A percentile compares a stretch with the other conserved stretches of the same genome.
phyloP scores from a whole-genome alignment of 2,113 vertebrate species.

The Silurus asotus region DNA sequence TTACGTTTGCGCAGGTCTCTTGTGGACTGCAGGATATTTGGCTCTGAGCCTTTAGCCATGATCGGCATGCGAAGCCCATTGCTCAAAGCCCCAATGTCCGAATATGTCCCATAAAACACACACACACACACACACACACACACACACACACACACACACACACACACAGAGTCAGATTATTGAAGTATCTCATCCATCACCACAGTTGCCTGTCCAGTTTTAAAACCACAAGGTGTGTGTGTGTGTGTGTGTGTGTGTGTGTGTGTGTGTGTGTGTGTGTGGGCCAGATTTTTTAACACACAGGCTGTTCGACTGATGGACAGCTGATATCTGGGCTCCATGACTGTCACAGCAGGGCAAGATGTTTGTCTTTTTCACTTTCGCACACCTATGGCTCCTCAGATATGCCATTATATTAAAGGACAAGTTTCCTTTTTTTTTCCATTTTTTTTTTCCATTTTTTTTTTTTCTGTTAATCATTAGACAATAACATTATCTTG shows the following conservation, averaged over 20 bases:
- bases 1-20: constrained; percentile 59
- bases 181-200: constrained; percentile 47
- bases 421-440: background rate
- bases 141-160: background rate
- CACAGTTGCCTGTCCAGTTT: constrained; percentile 59
- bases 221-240: constrained; percentile 30
- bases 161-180: background rate
- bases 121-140: background rate
- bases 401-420: background rate
- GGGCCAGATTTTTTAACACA: constrained; percentile 5
- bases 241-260: constrained; percentile 37
- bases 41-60: constrained; percentile 57
- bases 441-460: no score
- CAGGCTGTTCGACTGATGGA: constrained; percentile 31
- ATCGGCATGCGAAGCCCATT: constrained; percentile 59
- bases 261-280: constrained; percentile 25
- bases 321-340: constrained; percentile 42
- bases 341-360: constrained; percentile 23
- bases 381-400: background rate
- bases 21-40: constrained; percentile 50
- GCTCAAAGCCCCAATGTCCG: constrained; percentile 46
- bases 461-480: background rate
- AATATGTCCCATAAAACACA: constrained; percentile 51
- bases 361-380: constrained; percentile 1
- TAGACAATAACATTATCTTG: background rate